Evolutionary conservation across 2,797 vertebrate genomes (phyloP), one percentile per base, ranked within the genome.

Genomic region (Diceros bicornis): DNA sequence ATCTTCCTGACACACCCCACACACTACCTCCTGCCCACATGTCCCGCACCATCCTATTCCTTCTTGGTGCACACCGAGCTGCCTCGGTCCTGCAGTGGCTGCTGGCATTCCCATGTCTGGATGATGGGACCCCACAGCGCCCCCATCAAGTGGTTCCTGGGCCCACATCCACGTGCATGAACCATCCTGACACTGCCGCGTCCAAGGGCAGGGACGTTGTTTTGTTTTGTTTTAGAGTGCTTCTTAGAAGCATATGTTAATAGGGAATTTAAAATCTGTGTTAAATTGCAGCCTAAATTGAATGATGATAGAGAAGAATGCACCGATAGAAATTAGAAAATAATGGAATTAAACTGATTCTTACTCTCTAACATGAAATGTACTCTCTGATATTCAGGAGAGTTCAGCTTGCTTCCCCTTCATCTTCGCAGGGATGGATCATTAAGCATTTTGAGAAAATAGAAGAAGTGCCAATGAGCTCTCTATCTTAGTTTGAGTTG

Each of bases 191-290:
- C 25, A 16, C 5, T 25, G 78, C 37, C 12, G 7, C 17, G 7
- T 34, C 6, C 18, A 62, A 74, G 3, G 6, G 7, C 64, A 27
- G 41, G 29, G 32, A 23, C 82, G 44, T 41, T 41, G 52, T 5
- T 50, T 68, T 66, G 47, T 50, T 37, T 69, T 1, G 1, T 64
- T 7, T n/a, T 13, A 64, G 47, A 44, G 57, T 64, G 13, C 20
- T 84, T 88, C 74, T 59, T 85, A 71, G 74, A 92, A 95, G n/a
- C 3, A 1, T 57, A 21, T 75, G 72, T 94, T 79, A 84, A 95
- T 74, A 91, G 82, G 32, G 13, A 95, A 34, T 92, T 59, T 34
- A 61, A 93, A 55, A 57, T 79, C 57, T 55, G 29, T 71, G 21
- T 69, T 75, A 69, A 78, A 87, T 82, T 82, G 2, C 4, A 77